phyloP scores from a whole-genome alignment of 2,888 invertebrate genomes.

The Tortrix viridana region DNA sequence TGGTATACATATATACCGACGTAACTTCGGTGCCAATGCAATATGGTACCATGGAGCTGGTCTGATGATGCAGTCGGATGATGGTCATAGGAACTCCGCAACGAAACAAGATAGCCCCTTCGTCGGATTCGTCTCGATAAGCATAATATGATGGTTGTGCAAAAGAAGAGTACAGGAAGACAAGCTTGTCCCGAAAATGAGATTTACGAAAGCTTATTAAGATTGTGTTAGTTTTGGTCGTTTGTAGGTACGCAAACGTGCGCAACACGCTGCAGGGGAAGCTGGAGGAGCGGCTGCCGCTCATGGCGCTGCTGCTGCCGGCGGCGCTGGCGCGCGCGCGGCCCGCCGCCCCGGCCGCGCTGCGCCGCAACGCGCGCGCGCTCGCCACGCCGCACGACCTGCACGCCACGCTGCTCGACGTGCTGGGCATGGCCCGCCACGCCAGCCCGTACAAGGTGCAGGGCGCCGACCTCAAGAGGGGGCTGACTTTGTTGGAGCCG shows the following conservation, averaged over 20 bases:
- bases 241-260: constrained; percentile 89
- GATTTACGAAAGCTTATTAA: too few species aligned
- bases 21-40: too few species aligned
- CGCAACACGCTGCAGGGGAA: constrained; percentile 95
- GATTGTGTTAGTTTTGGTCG: too few species aligned
- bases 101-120: too few species aligned
- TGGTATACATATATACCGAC: too few species aligned
- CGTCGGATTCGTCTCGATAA: too few species aligned
- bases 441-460: constrained; percentile 62
- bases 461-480: constrained; percentile 83
- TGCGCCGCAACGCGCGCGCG: constrained; percentile 86
- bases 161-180: too few species aligned
- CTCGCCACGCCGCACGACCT: constrained; percentile 96
- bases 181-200: too few species aligned
- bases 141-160: too few species aligned
- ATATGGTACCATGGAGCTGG: too few species aligned
- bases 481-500: constrained; percentile 85
- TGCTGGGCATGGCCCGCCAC: constrained; percentile 79
- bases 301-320: constrained; percentile 92
- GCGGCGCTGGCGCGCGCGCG: constrained; percentile 85
- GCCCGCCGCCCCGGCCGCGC: constrained; percentile 85
- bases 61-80: too few species aligned
- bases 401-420: constrained; percentile 90
- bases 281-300: constrained; percentile 95
- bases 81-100: too few species aligned